Base-by-base conservation (phyloP, 2,113 vertebrate genomes). In the Otus sunia region DNA sequence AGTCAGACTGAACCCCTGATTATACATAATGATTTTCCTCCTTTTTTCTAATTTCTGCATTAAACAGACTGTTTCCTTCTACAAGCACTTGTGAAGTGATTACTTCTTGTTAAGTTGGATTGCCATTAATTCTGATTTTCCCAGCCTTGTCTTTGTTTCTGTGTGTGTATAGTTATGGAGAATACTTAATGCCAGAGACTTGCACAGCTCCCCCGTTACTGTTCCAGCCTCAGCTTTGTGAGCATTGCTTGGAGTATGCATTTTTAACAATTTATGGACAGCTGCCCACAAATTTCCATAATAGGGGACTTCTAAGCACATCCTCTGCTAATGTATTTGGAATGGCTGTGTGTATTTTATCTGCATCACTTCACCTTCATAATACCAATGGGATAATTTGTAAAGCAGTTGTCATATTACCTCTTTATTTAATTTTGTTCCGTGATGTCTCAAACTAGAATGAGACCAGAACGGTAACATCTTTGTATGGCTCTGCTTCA, bases 401-500 rank as follows among this genome's bases (percentile, higher is more conserved):
- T 63, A 87, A 77, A 92, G 30, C 37, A 43, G 59, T 50, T 94
- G 66, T 89, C 74, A 66, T 55, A 77, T 94, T 91, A 89, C 34
- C 62, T 60, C 60, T 30, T 84, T 68, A 96, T 86, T 95, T 89
- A 91, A 91, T 97, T 95, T 95, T 92, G 73, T 82, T 67, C 80
- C 6, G 4, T 78, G 64, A 52, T 71, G 43, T 60, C 39, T 94
- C 76, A 81, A 89, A 80, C 12, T 32, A 68, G 55, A 78, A 92
- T 41, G 75, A 90, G 91, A 90, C 50, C 58, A 80, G 86, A 96
- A 96, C 67, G 52, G 52, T 67, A 76, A 95, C 95, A 72, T 55
- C 88, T 95, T 86, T 45, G n/a, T 75, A 37, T 1, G 15, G 64
- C 73, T 93, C n/a, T 58, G 19, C 43, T 87, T 92, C 56, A 78